phyloP scores from a whole-genome alignment of 2,113 vertebrate species.

The Coregonus clupeaformis region DNA sequence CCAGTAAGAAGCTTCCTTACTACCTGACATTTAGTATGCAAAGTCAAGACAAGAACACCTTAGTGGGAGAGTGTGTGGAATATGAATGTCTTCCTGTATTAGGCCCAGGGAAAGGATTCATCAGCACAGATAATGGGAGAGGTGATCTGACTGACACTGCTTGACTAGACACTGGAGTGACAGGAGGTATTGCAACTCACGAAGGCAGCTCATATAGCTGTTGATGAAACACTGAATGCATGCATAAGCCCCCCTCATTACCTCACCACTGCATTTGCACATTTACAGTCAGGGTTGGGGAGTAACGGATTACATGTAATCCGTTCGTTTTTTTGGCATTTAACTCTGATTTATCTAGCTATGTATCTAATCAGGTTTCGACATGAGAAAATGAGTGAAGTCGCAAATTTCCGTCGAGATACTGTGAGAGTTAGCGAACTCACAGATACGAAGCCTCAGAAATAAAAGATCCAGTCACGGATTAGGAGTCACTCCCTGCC shows the following conservation, averaged over 20 bases:
- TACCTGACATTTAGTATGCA: constrained; percentile 7
- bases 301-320: no score
- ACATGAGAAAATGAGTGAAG: no score
- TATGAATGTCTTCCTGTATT: constrained; percentile 36
- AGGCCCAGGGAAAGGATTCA: constrained; percentile 24
- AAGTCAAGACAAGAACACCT: constrained; percentile 9
- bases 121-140: constrained; percentile 44
- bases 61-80: constrained; percentile 13
- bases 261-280: constrained; percentile 2
- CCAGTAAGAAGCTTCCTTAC: neutral
- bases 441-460: no score
- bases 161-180: constrained; percentile 52
- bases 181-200: constrained; percentile 46
- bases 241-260: constrained; percentile 41
- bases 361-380: no score
- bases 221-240: constrained; percentile 41
- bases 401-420: no score
- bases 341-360: no score
- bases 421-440: no score
- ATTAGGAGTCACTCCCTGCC: no score
- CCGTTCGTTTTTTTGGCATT: no score
- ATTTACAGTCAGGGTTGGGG: neutral
- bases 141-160: constrained; percentile 51
- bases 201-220: constrained; percentile 39
- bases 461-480: no score